Conservation (phyloP, 1,140 invertebrate genomes). For the Sogatella furcifera region DNA sequence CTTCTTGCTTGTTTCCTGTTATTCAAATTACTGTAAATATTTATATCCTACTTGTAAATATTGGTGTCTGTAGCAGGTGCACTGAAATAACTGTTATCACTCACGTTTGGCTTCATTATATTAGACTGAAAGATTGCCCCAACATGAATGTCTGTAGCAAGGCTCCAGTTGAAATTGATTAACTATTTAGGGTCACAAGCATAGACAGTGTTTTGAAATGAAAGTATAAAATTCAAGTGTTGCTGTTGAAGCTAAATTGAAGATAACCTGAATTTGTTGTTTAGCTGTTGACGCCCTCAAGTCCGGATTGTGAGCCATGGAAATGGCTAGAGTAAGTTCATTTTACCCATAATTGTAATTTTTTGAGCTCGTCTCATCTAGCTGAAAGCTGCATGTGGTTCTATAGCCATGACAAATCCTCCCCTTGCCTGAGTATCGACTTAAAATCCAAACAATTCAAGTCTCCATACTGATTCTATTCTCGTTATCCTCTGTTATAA, state of each 20-base stretch:
- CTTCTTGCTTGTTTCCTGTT: too few relatives aligned
- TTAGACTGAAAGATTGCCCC: too few relatives aligned
- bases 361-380: constrained; percentile 10
- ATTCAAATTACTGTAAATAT: constrained; percentile 4
- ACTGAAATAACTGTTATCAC: too few relatives aligned
- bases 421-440: too few relatives aligned
- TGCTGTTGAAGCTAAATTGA: neutral
- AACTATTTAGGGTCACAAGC: neutral
- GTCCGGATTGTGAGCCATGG: constrained; percentile 52
- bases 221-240: too few relatives aligned
- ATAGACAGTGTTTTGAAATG: neutral
- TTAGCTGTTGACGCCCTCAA: constrained; percentile 24
- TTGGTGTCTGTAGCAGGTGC: constrained; percentile 3
- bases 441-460: too few relatives aligned
- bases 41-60: constrained; percentile 4
- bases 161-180: neutral
- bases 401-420: neutral
- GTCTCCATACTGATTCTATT: too few relatives aligned
- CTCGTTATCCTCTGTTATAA: too few relatives aligned
- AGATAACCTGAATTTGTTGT: constrained; percentile 9
- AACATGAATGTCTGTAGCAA: too few relatives aligned
- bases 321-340: constrained; percentile 72
- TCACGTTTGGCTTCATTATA: too few relatives aligned
- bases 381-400: constrained; percentile 1
- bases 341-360: neutral